Evolutionary conservation across 2,113 vertebrate genomes (phyloP).

Genomic region (Halcyon senegalensis): DNA sequence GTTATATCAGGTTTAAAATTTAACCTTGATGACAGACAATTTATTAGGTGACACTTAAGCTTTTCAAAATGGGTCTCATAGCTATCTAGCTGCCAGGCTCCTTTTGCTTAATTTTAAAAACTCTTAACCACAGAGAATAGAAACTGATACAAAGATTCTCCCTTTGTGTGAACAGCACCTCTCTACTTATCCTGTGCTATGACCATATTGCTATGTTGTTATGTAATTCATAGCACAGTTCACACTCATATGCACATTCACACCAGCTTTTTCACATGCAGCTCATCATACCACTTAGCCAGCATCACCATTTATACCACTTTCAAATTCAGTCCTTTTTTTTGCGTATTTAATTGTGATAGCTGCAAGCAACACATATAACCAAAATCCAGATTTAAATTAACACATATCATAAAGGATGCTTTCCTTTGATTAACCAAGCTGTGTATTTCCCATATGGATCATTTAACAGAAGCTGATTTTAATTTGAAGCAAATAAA

Average conservation of each 20-base stretch:
- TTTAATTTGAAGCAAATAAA: slow-evolving; percentile 10
- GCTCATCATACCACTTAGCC: neutral
- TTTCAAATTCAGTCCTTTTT: neutral
- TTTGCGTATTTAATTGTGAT: neutral
- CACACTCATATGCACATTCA: neutral
- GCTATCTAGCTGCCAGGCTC: neutral
- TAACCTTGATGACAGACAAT: neutral
- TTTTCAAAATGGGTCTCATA: neutral
- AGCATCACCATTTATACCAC: neutral
- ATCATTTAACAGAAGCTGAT: neutral
- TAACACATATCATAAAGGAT: neutral
- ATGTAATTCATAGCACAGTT: neutral
- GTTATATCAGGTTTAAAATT: neutral
- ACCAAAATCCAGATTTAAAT: neutral
- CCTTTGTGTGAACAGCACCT: neutral
- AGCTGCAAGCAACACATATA: neutral
- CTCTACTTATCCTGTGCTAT: neutral
- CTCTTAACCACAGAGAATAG: neutral
- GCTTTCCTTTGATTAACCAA: neutral
- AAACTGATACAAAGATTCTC: neutral
- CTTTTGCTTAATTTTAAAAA: neutral
- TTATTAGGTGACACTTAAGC: neutral
- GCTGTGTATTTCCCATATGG: neutral
- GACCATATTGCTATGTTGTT: neutral
- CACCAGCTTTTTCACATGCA: neutral